A percentile compares a stretch with the other conserved stretches of the same genome.
Evolutionary conservation across 2,113 vertebrate species (phyloP).

Genomic region (Gallinago paraguaiae): DNA sequence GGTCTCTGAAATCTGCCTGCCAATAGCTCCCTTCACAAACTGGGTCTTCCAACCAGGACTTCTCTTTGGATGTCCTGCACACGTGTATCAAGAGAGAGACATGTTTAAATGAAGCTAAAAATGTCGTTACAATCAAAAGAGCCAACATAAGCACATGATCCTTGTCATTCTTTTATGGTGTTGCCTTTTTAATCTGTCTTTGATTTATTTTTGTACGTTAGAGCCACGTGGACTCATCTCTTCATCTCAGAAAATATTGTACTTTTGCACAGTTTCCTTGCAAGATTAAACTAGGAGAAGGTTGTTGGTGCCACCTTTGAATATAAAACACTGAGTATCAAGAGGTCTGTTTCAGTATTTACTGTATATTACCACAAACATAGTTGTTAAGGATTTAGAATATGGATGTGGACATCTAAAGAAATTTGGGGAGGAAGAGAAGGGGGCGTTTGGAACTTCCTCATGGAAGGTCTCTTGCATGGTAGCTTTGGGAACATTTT

Average conservation of each 20-base stretch:
- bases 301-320: background rate
- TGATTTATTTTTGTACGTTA: background rate
- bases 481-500: background rate
- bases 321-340: background rate
- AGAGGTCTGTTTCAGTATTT: background rate
- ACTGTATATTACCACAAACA: background rate
- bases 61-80: background rate
- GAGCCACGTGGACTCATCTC: background rate
- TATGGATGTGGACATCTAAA: background rate
- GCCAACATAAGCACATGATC: background rate
- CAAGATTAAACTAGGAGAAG: background rate
- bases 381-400: background rate
- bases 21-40: background rate
- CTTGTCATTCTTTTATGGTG: background rate
- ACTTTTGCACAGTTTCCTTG: background rate
- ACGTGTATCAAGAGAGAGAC: background rate
- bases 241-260: background rate
- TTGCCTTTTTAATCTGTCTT: background rate
- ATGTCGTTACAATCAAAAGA: background rate
- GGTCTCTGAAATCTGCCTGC: slow-evolving; percentile 57
- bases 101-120: background rate
- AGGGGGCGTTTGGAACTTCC: background rate
- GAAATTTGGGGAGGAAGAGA: background rate
- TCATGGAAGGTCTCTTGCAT: rapidly evolving
- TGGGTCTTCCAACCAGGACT: background rate